Percentiles rank a stretch among this genome's conserved stretches.
Evolutionary conservation across 2,113 vertebrate genomes (phyloP).

Genomic region (Platichthys flesus): DNA sequence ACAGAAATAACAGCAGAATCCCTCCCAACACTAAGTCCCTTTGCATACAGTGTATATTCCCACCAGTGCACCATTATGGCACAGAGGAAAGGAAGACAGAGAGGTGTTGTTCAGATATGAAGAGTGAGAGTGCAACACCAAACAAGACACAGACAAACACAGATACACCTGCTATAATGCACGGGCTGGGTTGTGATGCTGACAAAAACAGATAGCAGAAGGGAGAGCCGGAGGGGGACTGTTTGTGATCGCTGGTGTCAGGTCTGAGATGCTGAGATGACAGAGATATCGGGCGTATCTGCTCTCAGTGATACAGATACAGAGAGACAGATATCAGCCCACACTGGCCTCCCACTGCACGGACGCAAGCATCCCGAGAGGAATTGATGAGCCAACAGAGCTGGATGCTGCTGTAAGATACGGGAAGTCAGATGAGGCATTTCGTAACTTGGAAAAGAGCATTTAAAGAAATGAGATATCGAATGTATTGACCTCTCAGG

Average conservation of each 20-base stretch:
- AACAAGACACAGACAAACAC: slow-evolving; percentile 47
- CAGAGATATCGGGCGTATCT: slow-evolving; percentile 69
- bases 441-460: not conserved
- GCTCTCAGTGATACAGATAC: slow-evolving; percentile 63
- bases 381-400: slow-evolving; percentile 34
- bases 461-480: not conserved
- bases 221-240: slow-evolving; percentile 51
- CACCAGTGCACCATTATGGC: slow-evolving; percentile 67
- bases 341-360: slow-evolving; percentile 47
- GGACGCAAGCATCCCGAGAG: slow-evolving; percentile 32
- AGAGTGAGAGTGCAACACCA: slow-evolving; percentile 31
- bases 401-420: slow-evolving; percentile 4
- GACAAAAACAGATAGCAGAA: slow-evolving; percentile 49
- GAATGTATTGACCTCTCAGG: not conserved
- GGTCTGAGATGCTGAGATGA: slow-evolving; percentile 75
- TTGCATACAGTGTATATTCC: slow-evolving; percentile 59
- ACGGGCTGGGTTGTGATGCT: slow-evolving; percentile 30
- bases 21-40: slow-evolving; percentile 49
- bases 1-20: slow-evolving; percentile 57
- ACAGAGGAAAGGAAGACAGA: slow-evolving; percentile 41
- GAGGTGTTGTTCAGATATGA: slow-evolving; percentile 55
- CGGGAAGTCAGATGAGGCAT: slow-evolving; percentile 11
- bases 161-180: slow-evolving; percentile 38
- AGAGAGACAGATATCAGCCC: slow-evolving; percentile 65
- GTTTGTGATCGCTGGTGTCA: slow-evolving; percentile 74